Conservation (phyloP, 2,888 invertebrate genomes). For the Alcis repandata region DNA sequence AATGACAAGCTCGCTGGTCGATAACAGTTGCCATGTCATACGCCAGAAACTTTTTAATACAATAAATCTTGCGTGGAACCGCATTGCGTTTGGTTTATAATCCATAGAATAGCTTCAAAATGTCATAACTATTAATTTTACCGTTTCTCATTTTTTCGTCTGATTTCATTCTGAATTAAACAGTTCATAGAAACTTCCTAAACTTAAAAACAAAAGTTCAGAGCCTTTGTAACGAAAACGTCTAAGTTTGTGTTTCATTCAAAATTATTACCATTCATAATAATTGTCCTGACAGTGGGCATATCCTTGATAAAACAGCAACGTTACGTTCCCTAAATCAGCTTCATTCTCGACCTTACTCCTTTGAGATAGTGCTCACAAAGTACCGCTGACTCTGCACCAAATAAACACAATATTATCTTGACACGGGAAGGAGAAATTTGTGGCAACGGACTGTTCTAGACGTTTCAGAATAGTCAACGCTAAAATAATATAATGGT, state of each 20-base stretch:
- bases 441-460: slow-evolving; percentile 34
- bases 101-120: no score
- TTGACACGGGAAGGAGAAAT: slow-evolving; percentile 41
- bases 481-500: slow-evolving; percentile 31
- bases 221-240: slow-evolving; percentile 1
- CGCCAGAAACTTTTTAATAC: no score
- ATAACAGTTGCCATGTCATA: no score
- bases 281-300: slow-evolving; percentile 29
- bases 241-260: slow-evolving; percentile 9
- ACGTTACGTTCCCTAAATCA: slow-evolving; percentile 14
- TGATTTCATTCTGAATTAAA: neutral
- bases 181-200: neutral
- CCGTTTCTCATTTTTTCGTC: neutral
- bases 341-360: slow-evolving; percentile 16
- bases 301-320: slow-evolving; percentile 24
- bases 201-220: neutral
- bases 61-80: no score
- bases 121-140: neutral
- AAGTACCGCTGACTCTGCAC: slow-evolving; percentile 11
- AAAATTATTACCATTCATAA: slow-evolving; percentile 32
- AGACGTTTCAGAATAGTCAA: slow-evolving; percentile 39
- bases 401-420: slow-evolving; percentile 41
- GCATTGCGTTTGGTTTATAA: no score
- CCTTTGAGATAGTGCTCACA: slow-evolving; percentile 13
- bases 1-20: no score